phyloP scores from a whole-genome alignment of 2,797 vertebrate genomes.

The Nannoperca australis region DNA sequence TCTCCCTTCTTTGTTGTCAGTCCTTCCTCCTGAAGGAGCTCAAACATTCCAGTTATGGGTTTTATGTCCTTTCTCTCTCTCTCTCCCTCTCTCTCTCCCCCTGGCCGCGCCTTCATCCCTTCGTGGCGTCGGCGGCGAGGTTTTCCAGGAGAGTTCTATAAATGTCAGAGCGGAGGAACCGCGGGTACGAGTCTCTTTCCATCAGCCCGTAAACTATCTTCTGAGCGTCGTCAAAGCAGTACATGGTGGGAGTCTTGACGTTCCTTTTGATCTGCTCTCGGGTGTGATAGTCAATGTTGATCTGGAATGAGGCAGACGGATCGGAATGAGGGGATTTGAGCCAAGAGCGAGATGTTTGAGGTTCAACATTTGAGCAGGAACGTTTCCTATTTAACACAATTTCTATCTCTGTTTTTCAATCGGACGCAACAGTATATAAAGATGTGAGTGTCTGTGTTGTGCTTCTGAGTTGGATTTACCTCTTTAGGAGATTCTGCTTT shows the following conservation, averaged over 20 bases:
- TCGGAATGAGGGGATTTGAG: slow-evolving; percentile 57
- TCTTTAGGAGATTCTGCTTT: slow-evolving; percentile 89
- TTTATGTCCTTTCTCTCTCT: slow-evolving; percentile 32
- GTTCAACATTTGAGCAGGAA: slow-evolving; percentile 17
- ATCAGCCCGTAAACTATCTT: slow-evolving; percentile 90
- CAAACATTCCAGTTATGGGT: slow-evolving; percentile 79
- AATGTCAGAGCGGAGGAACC: slow-evolving; percentile 89
- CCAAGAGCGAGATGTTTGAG: slow-evolving; percentile 38
- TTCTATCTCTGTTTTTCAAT: slow-evolving; percentile 1
- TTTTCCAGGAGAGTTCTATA: slow-evolving; percentile 87
- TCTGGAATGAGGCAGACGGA: slow-evolving; percentile 82
- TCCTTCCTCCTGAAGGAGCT: slow-evolving; percentile 60
- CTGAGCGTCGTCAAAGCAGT: slow-evolving; percentile 91
- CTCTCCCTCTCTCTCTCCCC: background rate
- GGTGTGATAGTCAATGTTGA: slow-evolving; percentile 90
- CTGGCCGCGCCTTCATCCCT: slow-evolving; percentile 66
- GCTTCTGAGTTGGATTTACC: slow-evolving; percentile 74
- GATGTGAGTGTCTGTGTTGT: background rate
- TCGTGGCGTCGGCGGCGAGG: slow-evolving; percentile 75
- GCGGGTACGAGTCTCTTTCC: slow-evolving; percentile 91
- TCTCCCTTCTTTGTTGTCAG: slow-evolving; percentile 51
- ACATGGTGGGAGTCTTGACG: slow-evolving; percentile 84
- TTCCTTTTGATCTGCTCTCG: slow-evolving; percentile 86
- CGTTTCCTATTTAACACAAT: slow-evolving; percentile 5
- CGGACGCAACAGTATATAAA: background rate